Conservation (phyloP, 30 jellyfish, hydroid and myxozoan species). For the Mastigias papua region DNA sequence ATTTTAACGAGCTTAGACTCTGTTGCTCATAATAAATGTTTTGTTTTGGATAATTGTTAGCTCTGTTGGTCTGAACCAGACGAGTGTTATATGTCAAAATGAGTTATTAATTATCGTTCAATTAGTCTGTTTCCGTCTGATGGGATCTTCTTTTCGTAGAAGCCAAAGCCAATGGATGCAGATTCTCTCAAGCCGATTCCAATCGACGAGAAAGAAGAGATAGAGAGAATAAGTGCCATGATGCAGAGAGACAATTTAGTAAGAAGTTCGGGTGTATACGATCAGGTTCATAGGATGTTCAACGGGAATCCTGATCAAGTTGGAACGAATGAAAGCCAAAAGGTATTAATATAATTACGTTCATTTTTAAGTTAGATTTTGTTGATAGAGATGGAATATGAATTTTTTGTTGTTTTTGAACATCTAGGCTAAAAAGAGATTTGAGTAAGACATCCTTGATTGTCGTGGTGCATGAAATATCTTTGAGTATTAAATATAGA, state of each 20-base stretch:
- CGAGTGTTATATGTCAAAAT: too few species aligned
- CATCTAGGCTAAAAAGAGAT: too few species aligned
- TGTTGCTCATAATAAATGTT: too few species aligned
- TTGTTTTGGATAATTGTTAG: too few species aligned
- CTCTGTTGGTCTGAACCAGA: too few species aligned
- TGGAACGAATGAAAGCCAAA: conserved; percentile 7
- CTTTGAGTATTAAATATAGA: too few species aligned
- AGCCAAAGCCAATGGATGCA: conserved; percentile 17
- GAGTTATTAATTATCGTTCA: background rate
- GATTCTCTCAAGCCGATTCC: conserved; percentile 66
- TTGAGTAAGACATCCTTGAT: background rate
- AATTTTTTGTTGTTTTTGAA: background rate
- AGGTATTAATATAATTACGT: background rate
- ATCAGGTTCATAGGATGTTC: conserved; percentile 72
- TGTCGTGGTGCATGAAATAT: too few species aligned
- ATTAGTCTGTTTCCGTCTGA: background rate
- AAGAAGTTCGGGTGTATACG: conserved; percentile 75
- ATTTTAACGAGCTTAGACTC: too few species aligned
- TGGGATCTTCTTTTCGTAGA: background rate
- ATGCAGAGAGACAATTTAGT: conserved; percentile 85
- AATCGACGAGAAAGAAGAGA: conserved; percentile 83
- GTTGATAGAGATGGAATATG: background rate
- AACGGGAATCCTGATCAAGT: conserved; percentile 9
- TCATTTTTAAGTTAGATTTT: background rate
- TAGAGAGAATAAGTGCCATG: conserved; percentile 78